These are phyloP conservation scores for Panopea generosa DNA, from an alignment of 2,888 invertebrate genomes.

Conservation along the genomic window DNA sequence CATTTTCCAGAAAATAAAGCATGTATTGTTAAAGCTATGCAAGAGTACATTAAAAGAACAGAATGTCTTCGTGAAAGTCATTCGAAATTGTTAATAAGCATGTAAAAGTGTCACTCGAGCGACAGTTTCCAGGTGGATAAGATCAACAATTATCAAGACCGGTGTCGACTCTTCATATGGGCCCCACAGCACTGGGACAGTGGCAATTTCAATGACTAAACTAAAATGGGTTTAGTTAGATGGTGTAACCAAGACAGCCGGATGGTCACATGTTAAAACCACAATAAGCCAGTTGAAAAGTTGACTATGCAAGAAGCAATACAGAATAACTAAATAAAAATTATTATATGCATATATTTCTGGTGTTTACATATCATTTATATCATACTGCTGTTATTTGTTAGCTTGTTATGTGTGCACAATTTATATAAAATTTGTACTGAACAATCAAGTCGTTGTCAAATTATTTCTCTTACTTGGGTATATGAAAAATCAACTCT, in stretches of 20 bases:
- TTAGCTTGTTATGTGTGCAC: not conserved
- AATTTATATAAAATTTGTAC: not conserved
- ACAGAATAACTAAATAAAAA: too few species aligned
- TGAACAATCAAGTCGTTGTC: not conserved
- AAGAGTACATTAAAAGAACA: constrained; percentile 35
- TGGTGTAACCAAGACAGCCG: constrained; percentile 25
- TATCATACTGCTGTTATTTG: too few species aligned
- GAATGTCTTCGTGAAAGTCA: constrained; percentile 2
- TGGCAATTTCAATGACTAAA: constrained; percentile 19
- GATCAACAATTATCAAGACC: constrained; percentile 18
- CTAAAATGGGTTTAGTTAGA: constrained; percentile 2
- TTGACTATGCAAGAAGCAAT: not conserved
- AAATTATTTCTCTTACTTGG: not conserved
- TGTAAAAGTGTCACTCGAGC: constrained; percentile 24
- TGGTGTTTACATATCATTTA: too few species aligned
- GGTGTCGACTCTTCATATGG: constrained; percentile 46
- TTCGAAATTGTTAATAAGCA: constrained; percentile 18
- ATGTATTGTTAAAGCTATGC: constrained; percentile 29
- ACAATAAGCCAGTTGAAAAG: constrained; percentile 14
- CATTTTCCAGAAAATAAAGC: constrained; percentile 14
- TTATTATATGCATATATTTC: too few species aligned
- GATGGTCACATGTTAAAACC: constrained; percentile 31
- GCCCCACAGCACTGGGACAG: constrained; percentile 48
- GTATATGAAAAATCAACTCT: constrained; percentile 37
- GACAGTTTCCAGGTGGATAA: constrained; percentile 52